Percentiles rank a stretch among this genome's conserved stretches.
phyloP scores from a whole-genome alignment of 2,888 invertebrate species.

The Pterostichus madidus region DNA sequence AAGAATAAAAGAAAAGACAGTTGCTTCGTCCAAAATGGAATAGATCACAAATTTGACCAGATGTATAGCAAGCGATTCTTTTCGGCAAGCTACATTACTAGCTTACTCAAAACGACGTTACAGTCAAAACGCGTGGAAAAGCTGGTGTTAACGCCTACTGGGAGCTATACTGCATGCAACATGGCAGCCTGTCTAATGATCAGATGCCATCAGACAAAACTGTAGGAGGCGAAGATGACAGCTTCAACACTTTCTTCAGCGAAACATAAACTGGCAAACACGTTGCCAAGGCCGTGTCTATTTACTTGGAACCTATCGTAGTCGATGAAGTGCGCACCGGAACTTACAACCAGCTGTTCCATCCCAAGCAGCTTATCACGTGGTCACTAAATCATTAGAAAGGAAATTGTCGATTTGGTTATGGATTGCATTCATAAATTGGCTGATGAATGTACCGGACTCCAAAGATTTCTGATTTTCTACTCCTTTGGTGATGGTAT shows the following conservation, averaged over 20 bases:
- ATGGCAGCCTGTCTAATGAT: constrained; percentile 77
- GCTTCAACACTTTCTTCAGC: constrained; percentile 73
- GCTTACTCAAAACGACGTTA: too few species aligned
- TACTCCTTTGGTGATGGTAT: too few species aligned
- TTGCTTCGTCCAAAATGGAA: too few species aligned
- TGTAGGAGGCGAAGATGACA: constrained; percentile 75
- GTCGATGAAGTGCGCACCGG: constrained; percentile 95
- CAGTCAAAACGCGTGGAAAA: too few species aligned
- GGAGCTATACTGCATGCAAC: constrained; percentile 76
- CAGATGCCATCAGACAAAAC: constrained; percentile 78
- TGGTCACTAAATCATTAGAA: constrained; percentile 98
- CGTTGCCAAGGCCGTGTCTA: constrained; percentile 83
- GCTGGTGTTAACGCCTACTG: constrained; percentile 76
- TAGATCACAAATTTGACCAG: too few species aligned
- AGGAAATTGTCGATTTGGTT: constrained; percentile 94
- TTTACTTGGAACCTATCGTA: constrained; percentile 85
- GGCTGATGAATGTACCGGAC: constrained; percentile 95
- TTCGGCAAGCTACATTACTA: too few species aligned
- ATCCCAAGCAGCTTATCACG: constrained; percentile 98
- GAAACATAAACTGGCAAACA: constrained; percentile 79
- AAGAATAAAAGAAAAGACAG: too few species aligned
- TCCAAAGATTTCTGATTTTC: constrained; percentile 96
- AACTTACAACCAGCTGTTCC: constrained; percentile 97
- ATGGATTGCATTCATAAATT: constrained; percentile 92
- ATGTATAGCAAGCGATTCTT: too few species aligned